Evolutionary conservation across 1,140 invertebrate species (phyloP), one percentile per base, ranked within the genome.

Genomic region (Heterodera schachtii): DNA sequence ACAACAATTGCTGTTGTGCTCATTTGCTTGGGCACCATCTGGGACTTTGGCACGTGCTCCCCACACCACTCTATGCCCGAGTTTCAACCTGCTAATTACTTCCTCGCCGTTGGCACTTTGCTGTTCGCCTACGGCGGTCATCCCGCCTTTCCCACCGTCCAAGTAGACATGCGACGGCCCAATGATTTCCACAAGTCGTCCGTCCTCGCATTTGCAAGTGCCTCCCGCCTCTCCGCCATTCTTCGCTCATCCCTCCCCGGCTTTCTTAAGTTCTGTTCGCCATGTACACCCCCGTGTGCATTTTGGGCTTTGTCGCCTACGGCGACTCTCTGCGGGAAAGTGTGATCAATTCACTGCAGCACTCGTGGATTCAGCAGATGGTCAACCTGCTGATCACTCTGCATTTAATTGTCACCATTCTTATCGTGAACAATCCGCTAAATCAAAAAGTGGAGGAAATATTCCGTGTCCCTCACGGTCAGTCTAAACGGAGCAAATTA

Each of bases 111-210:
- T 73, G 91, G 91, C 19, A 91, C 91, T 7, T 86, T 91, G 60
- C 80, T 84, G 66, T 92, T 91, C 79, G 87, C 91, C 19, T 91
- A 90, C 81, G 91, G 91, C 11, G 91, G 91, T 8, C 91, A 91
- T 80, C 86, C 91, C 3, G 90, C 90, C 19, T 92, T 92, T 79
- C 91, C 91, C 16, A 92, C 91, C 21, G 91, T 92, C 81, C 91
- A 92, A 84, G 85, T 90, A 49, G 91, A 92, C 82, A 92, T 92
- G 91, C 90, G 86, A 70, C 83, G 89, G 41, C 91, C 90, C 11
- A 71, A 77, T 7, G 86, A 91, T 43, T 92, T 92, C 86, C 87
- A 89, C 46, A 89, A 86, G 80, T 89, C 90, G 11, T 86, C 91
- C 3, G 46, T 91, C 3, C 66, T 91, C 1, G 90, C 90, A 52